phyloP scores from a whole-genome alignment of 2,797 vertebrate species.

The Hypotaenidia okinawae region DNA sequence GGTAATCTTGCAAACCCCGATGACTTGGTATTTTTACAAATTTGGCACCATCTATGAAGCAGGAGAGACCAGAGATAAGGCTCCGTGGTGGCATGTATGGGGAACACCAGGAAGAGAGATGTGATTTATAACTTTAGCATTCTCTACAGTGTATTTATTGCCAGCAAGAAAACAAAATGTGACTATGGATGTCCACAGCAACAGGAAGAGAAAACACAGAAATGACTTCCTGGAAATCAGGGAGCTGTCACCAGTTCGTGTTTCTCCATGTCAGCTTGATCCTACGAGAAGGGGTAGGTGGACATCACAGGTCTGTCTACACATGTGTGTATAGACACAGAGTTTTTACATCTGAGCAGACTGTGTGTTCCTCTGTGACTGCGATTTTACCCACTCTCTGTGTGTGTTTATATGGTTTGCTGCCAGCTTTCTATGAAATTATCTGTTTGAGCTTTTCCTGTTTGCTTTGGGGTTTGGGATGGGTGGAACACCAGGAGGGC shows the following conservation, averaged over 20 bases:
- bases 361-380: neutral
- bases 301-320: fast-evolving
- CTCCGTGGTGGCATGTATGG: fast-evolving
- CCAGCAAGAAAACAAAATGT: neutral
- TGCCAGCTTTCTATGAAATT: neutral
- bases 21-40: neutral
- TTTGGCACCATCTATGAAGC: neutral
- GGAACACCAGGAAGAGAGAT: neutral
- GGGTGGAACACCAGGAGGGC: neutral
- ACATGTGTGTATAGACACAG: fast-evolving
- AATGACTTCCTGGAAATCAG: neutral
- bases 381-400: too few species aligned
- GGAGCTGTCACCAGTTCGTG: neutral
- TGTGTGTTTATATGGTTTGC: neutral
- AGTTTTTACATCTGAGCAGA: fast-evolving
- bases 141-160: neutral
- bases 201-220: neutral
- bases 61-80: neutral
- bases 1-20: neutral
- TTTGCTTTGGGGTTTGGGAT: neutral
- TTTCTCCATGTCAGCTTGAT: neutral
- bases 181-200: neutral
- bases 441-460: neutral
- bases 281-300: fast-evolving
- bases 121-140: neutral